Evolutionary conservation across 2,113 vertebrate species (phyloP), one percentile per base, ranked within the genome.

Genomic region (Synchiropus splendidus): DNA sequence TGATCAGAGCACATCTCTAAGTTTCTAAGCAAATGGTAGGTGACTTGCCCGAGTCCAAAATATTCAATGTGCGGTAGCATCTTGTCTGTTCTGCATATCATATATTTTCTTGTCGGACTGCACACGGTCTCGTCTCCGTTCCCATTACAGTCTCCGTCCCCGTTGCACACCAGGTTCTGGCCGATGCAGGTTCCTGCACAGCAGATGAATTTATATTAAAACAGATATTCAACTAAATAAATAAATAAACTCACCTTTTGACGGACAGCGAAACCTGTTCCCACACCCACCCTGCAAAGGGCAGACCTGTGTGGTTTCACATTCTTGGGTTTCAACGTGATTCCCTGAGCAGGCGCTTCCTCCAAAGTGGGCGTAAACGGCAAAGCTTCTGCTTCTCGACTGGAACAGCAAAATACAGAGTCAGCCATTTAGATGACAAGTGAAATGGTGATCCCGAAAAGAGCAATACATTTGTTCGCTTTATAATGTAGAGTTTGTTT

Each of bases 91-190:
- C 71, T 51, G 61, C 91, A 94, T 1, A 64, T 18, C 12, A 45
- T 10, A 31, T 36, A 2, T 75, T 6, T 72, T 17, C 32, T 42
- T 17, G 58, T 11, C 18, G 1, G 1, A 1, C 10, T 17, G n/a
- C 82, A 89, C 69, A 4, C 75, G 81, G 64, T 71, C 64, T 94
- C 92, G 52, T 95, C 92, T 1, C 68, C 48, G 14, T 85, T 68
- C 9, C 91, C 89, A 33, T 92, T 89, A 72, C 92, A 94, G 57
- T 95, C 92, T 42, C 88, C 83, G 63, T 94, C 92, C 1, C 89
- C 88, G 14, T 95, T 94, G 72, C 91, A 95, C 42, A 88, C 51
- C 64, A 92, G 61, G 2, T 81, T 83, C 55, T 35, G 79, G 59
- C 85, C 89, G 48, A 94, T 78, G 45, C 92, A 92, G 30, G 90